A percentile compares a stretch with the other conserved stretches of the same genome.
phyloP scores from a whole-genome alignment of 2,888 invertebrate genomes.

The Eilema caniola region DNA sequence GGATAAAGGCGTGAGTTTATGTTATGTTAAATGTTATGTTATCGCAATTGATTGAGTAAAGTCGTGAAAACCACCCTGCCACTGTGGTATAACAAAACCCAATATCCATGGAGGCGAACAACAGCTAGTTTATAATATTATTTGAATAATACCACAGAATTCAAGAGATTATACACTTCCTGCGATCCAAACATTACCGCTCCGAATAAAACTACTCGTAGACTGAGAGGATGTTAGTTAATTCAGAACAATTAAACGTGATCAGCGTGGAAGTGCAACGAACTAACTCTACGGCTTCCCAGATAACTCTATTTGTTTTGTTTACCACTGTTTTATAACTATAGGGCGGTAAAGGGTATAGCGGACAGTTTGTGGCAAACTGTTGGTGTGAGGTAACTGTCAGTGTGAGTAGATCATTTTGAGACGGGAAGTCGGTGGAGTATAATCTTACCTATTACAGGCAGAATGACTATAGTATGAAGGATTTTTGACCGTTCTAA shows the following conservation, averaged over 20 bases:
- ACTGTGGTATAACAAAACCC: too few species aligned
- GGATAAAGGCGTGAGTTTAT: too few species aligned
- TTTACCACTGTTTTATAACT: constrained; percentile 16
- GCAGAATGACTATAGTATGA: too few species aligned
- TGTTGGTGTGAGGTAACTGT: background rate
- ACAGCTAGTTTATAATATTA: too few species aligned
- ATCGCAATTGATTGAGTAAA: too few species aligned
- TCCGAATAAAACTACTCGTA: background rate
- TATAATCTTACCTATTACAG: too few species aligned
- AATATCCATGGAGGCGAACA: too few species aligned
- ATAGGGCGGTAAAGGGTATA: background rate
- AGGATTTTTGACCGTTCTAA: too few species aligned
- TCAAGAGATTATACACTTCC: background rate
- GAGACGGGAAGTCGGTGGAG: too few species aligned
- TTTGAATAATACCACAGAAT: background rate
- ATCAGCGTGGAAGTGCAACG: constrained; percentile 77
- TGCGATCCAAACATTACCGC: background rate
- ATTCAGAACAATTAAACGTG: constrained; percentile 80
- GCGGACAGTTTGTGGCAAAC: constrained; percentile 1
- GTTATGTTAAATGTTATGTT: too few species aligned
- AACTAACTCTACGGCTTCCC: constrained; percentile 70
- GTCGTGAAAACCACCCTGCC: too few species aligned
- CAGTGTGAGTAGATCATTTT: background rate
- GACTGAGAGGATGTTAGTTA: constrained; percentile 65
- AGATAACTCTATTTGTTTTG: constrained; percentile 39